These are phyloP conservation scores for Doryteuthis pealeii DNA, from an alignment of 1,140 invertebrate genomes.

Conservation along the genomic window DNA sequence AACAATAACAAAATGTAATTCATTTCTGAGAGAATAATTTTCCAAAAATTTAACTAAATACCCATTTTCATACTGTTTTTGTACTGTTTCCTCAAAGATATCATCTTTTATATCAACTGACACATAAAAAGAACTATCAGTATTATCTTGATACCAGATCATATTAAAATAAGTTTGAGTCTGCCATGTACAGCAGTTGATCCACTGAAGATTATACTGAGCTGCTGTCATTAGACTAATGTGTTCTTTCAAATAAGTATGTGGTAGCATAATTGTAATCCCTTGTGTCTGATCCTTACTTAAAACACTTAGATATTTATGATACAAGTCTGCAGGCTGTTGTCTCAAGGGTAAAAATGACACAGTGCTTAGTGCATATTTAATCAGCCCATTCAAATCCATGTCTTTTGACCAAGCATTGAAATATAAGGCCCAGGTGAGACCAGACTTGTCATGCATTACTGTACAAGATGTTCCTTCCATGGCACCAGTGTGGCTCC, in stretches of 20 bases:
- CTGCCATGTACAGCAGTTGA: constrained; percentile 15
- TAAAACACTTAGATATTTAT: constrained; percentile 18
- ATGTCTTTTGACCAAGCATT: constrained; percentile 50
- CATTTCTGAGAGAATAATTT: neutral
- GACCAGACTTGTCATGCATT: constrained; percentile 37
- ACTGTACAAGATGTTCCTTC: constrained; percentile 50
- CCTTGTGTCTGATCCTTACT: constrained; percentile 28
- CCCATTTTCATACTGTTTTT: neutral
- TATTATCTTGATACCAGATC: constrained; percentile 19
- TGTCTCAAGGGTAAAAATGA: constrained; percentile 18
- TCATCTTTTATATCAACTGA: neutral
- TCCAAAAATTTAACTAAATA: constrained; percentile 13
- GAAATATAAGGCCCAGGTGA: constrained; percentile 48
- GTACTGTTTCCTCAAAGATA: neutral
- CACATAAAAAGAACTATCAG: neutral
- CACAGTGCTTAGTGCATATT: constrained; percentile 40
- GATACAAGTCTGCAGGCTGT: neutral
- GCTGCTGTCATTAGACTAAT: constrained; percentile 15
- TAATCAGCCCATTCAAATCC: constrained; percentile 52
- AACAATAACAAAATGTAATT: neutral
- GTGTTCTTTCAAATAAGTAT: neutral
- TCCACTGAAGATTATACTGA: constrained; percentile 19
- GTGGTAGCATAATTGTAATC: constrained; percentile 28
- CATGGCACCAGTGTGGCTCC: constrained; percentile 54
- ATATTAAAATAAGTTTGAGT: constrained; percentile 23